phyloP scores from a whole-genome alignment of 2,797 vertebrate species.

The Phaenicophaeus curvirostris region DNA sequence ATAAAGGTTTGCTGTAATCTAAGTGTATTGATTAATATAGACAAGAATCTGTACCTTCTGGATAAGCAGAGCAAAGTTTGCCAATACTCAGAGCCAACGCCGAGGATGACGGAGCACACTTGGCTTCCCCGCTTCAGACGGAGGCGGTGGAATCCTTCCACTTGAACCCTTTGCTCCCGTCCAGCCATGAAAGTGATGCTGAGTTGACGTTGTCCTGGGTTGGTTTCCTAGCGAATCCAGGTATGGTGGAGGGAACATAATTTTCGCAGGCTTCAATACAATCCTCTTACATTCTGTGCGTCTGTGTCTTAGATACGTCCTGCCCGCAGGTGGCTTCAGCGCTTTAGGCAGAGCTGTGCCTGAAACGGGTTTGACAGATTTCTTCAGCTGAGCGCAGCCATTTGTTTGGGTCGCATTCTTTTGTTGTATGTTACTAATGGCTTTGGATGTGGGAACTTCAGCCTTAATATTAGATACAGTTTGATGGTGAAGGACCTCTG shows the following conservation, averaged over 20 bases:
- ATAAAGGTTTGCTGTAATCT: neutral
- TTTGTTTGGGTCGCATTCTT: neutral
- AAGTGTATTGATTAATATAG: neutral
- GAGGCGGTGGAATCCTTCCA: neutral
- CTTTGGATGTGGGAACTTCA: neutral
- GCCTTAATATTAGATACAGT: neutral
- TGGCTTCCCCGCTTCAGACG: constrained; percentile 22
- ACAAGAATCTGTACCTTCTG: neutral
- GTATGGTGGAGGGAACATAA: constrained; percentile 78
- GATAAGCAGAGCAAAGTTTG: neutral
- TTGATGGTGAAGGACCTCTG: constrained; percentile 62
- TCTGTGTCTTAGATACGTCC: neutral
- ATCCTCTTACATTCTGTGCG: constrained; percentile 42
- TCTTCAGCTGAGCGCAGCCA: neutral
- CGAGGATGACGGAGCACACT: neutral
- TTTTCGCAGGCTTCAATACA: constrained; percentile 72
- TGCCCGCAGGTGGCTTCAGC: neutral
- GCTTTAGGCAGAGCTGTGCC: neutral
- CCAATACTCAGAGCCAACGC: constrained; percentile 66
- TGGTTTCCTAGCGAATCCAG: constrained; percentile 2
- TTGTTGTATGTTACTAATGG: neutral
- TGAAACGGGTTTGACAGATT: neutral
- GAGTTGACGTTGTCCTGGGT: neutral
- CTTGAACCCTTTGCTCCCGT: neutral
- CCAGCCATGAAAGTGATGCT: constrained; percentile 32